A percentile compares a stretch with the other conserved stretches of the same genome.
Evolutionary conservation across 2,888 invertebrate genomes (phyloP).

Genomic region (Tinea trinotella): DNA sequence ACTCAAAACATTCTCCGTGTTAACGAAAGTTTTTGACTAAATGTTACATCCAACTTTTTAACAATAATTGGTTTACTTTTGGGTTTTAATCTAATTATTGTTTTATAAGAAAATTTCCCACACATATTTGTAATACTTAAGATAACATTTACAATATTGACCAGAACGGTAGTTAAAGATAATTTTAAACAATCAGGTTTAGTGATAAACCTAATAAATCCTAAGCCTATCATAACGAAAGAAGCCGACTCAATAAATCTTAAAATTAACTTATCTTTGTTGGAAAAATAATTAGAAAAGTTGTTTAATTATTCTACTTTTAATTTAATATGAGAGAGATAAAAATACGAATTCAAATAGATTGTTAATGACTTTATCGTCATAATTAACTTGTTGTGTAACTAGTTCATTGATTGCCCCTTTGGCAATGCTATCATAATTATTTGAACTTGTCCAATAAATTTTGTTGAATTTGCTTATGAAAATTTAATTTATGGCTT

Average conservation of each 20-base stretch:
- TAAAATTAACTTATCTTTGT: slow-evolving; percentile 45
- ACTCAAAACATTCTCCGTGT: too few relatives aligned
- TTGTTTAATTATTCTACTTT: slow-evolving; percentile 54
- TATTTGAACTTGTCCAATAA: slow-evolving; percentile 13
- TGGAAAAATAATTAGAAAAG: slow-evolving; percentile 60
- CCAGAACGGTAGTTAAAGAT: background rate
- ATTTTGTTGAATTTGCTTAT: slow-evolving; percentile 9
- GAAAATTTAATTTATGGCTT: slow-evolving; percentile 7
- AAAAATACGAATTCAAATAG: slow-evolving; percentile 6
- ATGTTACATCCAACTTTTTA: too few relatives aligned
- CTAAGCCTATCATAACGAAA: slow-evolving; percentile 40
- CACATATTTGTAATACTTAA: background rate
- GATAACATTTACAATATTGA: slow-evolving; percentile 11
- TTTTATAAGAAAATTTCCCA: slow-evolving; percentile 13
- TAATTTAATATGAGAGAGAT: background rate
- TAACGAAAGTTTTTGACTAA: too few relatives aligned
- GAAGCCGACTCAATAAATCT: slow-evolving; percentile 53
- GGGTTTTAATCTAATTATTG: too few relatives aligned
- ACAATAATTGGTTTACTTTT: too few relatives aligned
- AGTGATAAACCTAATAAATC: slow-evolving; percentile 55
- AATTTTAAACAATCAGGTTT: slow-evolving; percentile 31
- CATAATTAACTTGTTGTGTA: slow-evolving; percentile 17
- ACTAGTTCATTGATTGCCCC: slow-evolving; percentile 13
- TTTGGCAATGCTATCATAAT: slow-evolving; percentile 13
- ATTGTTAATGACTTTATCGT: slow-evolving; percentile 14